Evolutionary conservation across 2,797 vertebrate genomes (phyloP), one percentile per base, ranked within the genome.

Genomic region (Diplodus puntazzo): DNA sequence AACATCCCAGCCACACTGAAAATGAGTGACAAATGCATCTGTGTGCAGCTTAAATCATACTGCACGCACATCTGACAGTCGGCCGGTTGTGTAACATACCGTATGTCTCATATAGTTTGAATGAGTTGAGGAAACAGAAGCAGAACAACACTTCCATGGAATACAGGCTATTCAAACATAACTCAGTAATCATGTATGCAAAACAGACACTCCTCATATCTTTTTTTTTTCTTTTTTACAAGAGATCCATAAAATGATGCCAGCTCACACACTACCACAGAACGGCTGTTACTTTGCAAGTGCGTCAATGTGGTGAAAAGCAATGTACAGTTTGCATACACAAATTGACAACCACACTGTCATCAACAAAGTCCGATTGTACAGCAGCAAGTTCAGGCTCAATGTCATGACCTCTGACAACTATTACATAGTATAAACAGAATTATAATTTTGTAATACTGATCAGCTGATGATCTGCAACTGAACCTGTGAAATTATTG

Each of bases 231-330:
- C 5, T 59, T 71, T 10, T 73, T 66, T 34, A 80, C 52, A 77
- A 43, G 53, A 67, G 43, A 74, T 50, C 67, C 53, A 77, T 85
- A 75, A 83, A 91, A 72, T 67, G 14, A 70, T 60, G 52, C 10
- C 58, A 55, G 49, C 70, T 75, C 43, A 49, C 16, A 58, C 18
- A 23, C 21, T 3, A 79, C 86, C 83, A 74, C 84, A 88, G 63
- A 71, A 70, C 20, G 5, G 67, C 85, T 87, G 79, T 62, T 80
- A 79, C 78, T 90, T 90, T 89, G 90, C 90, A 92, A 89, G 81
- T 92, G 82, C 90, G 89, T 93, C 92, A 93, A 4, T 89, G 89
- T 73, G 91, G 90, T 59, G 49, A 64, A 77, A 73, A 64, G 30
- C 30, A 64, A 87, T 88, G 83, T 84, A 87, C 63, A 87, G 87